Evolutionary conservation across 2,113 vertebrate genomes (phyloP), one percentile per base, ranked within the genome.

Genomic region (Pomatorhinus ruficollis): DNA sequence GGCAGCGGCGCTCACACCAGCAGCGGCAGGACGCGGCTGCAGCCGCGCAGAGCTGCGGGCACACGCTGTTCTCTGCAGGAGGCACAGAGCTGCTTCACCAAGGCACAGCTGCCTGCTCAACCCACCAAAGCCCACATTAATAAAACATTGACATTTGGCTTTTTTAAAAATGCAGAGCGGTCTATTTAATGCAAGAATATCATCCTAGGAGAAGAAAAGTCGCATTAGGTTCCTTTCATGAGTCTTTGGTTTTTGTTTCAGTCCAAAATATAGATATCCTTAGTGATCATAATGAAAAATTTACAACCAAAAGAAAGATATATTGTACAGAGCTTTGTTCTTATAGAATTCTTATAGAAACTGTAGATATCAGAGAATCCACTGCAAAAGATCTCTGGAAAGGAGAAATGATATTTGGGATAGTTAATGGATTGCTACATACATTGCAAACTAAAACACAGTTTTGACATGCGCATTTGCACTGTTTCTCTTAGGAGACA

Each of bases 21-120:
- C 50, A 18, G 11, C 0, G 7, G 28, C 10, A 3, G 1, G 37
- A 10, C 0, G 1, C 37, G 4, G 40, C 10, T 15, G 42, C 44
- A n/a, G 52, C 35, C 8, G 5, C 28, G 57, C 83, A 44, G 42
- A 40, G 40, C n/a, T 4, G 39, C 10, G n/a, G 72, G 24, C 68
- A 75, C 22, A 8, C 24, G 12, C 59, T 83, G 37, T 7, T 40
- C 83, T 42, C 72, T 7, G 9, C 64, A 28, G n/a, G 49, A 65
- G 30, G 23, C 2, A 16, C 31, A 1, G 21, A 86, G 80, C 90
- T 64, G 53, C 79, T 61, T 31, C 66, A 37, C 15, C 33, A 3
- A 5, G 69, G 64, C 72, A 89, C 74, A 30, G 76, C 87, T n/a
- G 77, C 85, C 40, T 13, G 50, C 75, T 60, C 40, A 37, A 15